These are phyloP conservation scores for Rhorus exstirpatorius DNA, from an alignment of 2,888 invertebrate species.

Conservation along the genomic window DNA sequence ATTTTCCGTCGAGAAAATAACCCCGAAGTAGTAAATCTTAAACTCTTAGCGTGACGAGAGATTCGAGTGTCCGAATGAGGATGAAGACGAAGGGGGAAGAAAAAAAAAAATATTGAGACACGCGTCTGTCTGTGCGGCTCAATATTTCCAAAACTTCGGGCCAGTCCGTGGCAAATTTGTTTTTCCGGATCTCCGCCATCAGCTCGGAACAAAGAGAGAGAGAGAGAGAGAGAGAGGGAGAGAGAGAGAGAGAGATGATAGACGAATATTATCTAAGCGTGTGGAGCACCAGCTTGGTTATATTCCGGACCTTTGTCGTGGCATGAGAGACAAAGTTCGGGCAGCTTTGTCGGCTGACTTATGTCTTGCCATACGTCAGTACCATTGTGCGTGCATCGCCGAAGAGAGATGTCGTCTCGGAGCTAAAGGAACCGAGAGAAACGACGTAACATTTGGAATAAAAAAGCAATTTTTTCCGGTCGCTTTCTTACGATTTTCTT, in stretches of 20 bases:
- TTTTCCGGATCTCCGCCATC: constrained; percentile 61
- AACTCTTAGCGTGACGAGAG: constrained; percentile 79
- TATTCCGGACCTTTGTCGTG: constrained; percentile 74
- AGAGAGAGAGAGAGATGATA: constrained; percentile 52
- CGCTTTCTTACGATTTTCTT: constrained; percentile 47
- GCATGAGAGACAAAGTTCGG: constrained; percentile 76
- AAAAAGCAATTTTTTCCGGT: constrained; percentile 48
- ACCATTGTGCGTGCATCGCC: constrained; percentile 72
- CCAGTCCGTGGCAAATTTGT: constrained; percentile 79
- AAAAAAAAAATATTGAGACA: constrained; percentile 81
- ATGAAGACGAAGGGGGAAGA: constrained; percentile 24
- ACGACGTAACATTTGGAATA: constrained; percentile 1
- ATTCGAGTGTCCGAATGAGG: constrained; percentile 14
- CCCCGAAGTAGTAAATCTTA: too few species aligned
- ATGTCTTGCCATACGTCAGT: constrained; percentile 79
- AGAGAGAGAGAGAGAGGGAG: constrained; percentile 9
- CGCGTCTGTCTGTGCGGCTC: constrained; percentile 75
- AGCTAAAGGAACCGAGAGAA: constrained; percentile 8
- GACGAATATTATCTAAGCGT: constrained; percentile 23
- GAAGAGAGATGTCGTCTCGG: constrained; percentile 19
- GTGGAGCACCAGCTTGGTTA: constrained; percentile 16
- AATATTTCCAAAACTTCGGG: constrained; percentile 83
- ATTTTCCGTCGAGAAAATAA: neutral
- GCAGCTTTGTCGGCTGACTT: constrained; percentile 80
- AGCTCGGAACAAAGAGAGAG: constrained; percentile 4